Base-by-base conservation (phyloP, 2,888 invertebrate genomes). In the Ommatoiulus sabulosus region DNA sequence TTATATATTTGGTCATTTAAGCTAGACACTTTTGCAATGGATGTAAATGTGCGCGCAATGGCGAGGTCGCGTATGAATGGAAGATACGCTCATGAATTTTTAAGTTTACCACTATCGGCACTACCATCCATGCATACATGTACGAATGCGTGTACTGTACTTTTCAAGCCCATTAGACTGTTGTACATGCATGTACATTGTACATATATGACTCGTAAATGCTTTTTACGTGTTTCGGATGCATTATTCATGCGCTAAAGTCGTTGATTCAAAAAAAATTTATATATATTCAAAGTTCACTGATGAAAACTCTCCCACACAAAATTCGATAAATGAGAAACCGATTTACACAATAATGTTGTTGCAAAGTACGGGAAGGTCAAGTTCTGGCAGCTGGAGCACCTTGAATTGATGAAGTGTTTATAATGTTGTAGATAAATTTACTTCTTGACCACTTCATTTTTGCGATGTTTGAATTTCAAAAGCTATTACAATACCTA, bases 401-500 rank as follows among this genome's bases (percentile, higher is more conserved):
- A 24, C 72, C 72, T 72, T 72, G 72, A 72, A 72, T 72, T 72
- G 63, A 63, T 63, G 63, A 63, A 63, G 63, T 63, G 63, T 63
- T 63, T 72, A 72, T 72, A 72, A 72, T 24, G 72, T 4, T 72
- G n/a, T 63, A 20, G 72, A 24, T 24, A 24, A 72, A 72, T 72
- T 72, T 72, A 72, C 72, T 24, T 72, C 72, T 72, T 72, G 72
- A 24, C 72, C 72, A 72, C 20, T 24, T 72, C 72, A 72, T 72
- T 24, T 72, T 72, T 72, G 8, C 8, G 8, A 72, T 24, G 24
- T 35, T 72, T 4, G 7, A 63, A n/a, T 24, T 72, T 72, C 72
- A 72, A 72, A 20, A 72, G 10, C 24, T 24, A 72, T 72, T 17
- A 52, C 52, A 52, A 15, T 17, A 52, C 52, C 12, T 6, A 48